Evolutionary conservation across 1,140 invertebrate genomes (phyloP).

Genomic region (Mizuhopecten yessoensis): DNA sequence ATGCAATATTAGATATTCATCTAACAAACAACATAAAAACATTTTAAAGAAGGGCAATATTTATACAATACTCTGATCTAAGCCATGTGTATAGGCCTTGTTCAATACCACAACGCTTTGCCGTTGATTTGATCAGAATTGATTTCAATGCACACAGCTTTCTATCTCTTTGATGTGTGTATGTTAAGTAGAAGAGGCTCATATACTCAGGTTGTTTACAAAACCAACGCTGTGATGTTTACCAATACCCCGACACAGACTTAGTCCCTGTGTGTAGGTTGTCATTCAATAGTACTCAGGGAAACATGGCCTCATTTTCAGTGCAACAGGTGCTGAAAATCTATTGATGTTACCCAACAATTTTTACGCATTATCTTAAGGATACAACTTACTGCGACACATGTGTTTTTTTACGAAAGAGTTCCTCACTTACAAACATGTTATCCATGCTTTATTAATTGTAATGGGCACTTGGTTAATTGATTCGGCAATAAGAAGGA

Average conservation of each 20-base stretch:
- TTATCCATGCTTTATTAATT: no score
- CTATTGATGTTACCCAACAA: no score
- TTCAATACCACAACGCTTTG: constrained; percentile 14
- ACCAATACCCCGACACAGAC: not conserved
- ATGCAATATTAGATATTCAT: not conserved
- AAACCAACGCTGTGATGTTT: constrained; percentile 26
- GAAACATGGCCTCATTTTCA: not conserved
- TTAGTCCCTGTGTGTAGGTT: not conserved
- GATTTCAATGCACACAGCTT: constrained; percentile 31
- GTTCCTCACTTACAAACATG: no score
- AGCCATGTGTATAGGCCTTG: not conserved
- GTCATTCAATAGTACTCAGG: not conserved
- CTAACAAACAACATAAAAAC: not conserved
- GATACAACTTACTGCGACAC: no score
- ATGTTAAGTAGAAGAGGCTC: not conserved
- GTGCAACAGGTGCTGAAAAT: not conserved
- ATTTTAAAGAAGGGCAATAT: not conserved
- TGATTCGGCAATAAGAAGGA: no score
- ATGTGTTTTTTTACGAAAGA: no score
- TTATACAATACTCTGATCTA: not conserved
- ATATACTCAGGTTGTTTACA: not conserved
- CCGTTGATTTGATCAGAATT: constrained; percentile 15
- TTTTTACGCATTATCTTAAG: no score
- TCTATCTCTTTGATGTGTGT: not conserved
- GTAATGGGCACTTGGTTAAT: no score